Conservation (phyloP, 2,888 invertebrate genomes). For the Campaea margaritaria region DNA sequence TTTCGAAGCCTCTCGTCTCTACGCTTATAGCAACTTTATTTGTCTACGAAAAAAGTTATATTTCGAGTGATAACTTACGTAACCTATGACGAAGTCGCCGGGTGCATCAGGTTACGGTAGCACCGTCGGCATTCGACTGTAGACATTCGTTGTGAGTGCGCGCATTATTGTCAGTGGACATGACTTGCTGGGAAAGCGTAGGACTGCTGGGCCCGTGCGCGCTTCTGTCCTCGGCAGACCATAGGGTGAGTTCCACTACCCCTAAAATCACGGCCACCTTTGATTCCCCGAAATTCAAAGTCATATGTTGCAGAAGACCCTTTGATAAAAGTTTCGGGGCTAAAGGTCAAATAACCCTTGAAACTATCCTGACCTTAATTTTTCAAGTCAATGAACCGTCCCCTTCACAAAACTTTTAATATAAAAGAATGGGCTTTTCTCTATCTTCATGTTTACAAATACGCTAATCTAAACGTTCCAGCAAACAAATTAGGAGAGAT, state of each 20-base stretch:
- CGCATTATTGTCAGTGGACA: slow-evolving; percentile 57
- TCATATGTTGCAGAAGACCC: slow-evolving; percentile 30
- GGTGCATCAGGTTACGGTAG: slow-evolving; percentile 70
- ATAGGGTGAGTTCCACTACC: slow-evolving; percentile 73
- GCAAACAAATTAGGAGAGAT: slow-evolving; percentile 20
- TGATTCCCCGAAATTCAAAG: slow-evolving; percentile 7
- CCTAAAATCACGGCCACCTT: slow-evolving; percentile 20
- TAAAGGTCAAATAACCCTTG: slow-evolving; percentile 40
- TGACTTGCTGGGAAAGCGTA: slow-evolving; percentile 85
- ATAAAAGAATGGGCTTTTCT: not conserved
- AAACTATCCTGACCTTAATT: slow-evolving; percentile 48
- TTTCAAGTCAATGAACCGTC: slow-evolving; percentile 44
- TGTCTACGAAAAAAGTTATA: slow-evolving; percentile 56
- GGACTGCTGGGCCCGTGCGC: slow-evolving; percentile 83
- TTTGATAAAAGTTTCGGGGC: slow-evolving; percentile 42
- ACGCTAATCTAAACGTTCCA: slow-evolving; percentile 9
- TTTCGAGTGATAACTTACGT: slow-evolving; percentile 70
- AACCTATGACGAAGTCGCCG: slow-evolving; percentile 67
- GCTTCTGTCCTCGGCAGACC: slow-evolving; percentile 78
- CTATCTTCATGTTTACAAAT: slow-evolving; percentile 10
- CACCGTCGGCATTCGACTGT: slow-evolving; percentile 55
- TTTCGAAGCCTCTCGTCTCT: slow-evolving; percentile 59
- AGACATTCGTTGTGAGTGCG: slow-evolving; percentile 53
- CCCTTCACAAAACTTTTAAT: slow-evolving; percentile 14
- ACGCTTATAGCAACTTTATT: slow-evolving; percentile 76